Conservation (phyloP, 2,113 vertebrate species). For the Triplophysa siluroides region DNA sequence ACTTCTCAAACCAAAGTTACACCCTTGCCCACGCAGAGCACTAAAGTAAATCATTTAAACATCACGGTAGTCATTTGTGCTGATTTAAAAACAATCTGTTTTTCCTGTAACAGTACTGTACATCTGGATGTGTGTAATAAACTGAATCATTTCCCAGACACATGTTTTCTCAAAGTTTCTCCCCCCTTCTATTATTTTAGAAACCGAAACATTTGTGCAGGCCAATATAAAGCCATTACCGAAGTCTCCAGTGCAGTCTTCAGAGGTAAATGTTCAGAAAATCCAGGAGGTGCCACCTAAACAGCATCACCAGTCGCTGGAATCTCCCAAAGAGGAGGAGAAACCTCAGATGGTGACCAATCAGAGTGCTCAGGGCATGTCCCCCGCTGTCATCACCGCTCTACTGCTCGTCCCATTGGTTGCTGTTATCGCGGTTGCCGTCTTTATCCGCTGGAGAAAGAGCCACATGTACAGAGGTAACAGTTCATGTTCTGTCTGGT, state of each 20-base stretch:
- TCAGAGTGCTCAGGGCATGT: slow-evolving; percentile 72
- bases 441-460: slow-evolving; percentile 89
- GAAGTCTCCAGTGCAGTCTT: slow-evolving; percentile 64
- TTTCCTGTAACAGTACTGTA: too few species aligned
- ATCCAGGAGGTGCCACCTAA: slow-evolving; percentile 28
- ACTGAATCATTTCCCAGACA: not conserved
- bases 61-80: not conserved
- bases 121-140: not conserved
- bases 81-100: too few species aligned
- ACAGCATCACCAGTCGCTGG: not conserved
- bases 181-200: slow-evolving; percentile 60
- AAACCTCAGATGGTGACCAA: slow-evolving; percentile 67
- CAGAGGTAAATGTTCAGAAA: slow-evolving; percentile 61
- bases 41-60: not conserved
- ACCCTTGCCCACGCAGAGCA: not conserved
- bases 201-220: slow-evolving; percentile 81
- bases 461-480: slow-evolving; percentile 80
- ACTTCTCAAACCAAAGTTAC: too few species aligned
- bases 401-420: slow-evolving; percentile 86
- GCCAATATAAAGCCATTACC: slow-evolving; percentile 77
- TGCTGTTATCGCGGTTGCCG: slow-evolving; percentile 79
- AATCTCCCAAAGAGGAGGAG: not conserved
- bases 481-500: not conserved
- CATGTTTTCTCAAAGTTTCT: not conserved
- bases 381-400: slow-evolving; percentile 84